These are phyloP conservation scores for Zaprionus lachaisei DNA, from an alignment of 1,140 invertebrate genomes.

Conservation along the genomic window DNA sequence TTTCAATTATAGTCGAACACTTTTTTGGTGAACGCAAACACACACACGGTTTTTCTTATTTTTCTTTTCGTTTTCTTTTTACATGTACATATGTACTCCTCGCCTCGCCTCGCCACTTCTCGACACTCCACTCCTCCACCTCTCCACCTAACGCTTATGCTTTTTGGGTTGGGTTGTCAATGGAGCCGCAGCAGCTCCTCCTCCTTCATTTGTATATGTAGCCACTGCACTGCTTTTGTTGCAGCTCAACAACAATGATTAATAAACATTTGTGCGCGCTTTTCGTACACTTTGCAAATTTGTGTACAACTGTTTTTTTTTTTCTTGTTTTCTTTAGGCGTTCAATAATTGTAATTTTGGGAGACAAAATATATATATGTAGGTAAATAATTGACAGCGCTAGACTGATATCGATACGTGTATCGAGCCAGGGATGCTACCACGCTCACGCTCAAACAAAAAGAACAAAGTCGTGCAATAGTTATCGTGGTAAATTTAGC, in stretches of 20 bases:
- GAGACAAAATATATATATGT: slow-evolving; percentile 58
- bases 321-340: slow-evolving; percentile 25
- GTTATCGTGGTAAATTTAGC: slow-evolving; percentile 13
- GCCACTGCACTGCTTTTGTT: slow-evolving; percentile 40
- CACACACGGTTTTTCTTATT: slow-evolving; percentile 28
- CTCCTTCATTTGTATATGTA: slow-evolving; percentile 51
- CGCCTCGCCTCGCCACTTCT: slow-evolving; percentile 40
- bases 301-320: slow-evolving; percentile 36
- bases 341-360: slow-evolving; percentile 52
- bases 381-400: slow-evolving; percentile 56
- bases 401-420: slow-evolving; percentile 52
- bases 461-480: slow-evolving; percentile 10
- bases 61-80: slow-evolving; percentile 29
- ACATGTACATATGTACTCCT: slow-evolving; percentile 36
- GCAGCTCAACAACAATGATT: slow-evolving; percentile 33
- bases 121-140: neutral
- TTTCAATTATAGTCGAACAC: slow-evolving; percentile 30
- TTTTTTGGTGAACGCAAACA: slow-evolving; percentile 28
- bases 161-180: slow-evolving; percentile 77
- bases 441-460: slow-evolving; percentile 18
- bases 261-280: slow-evolving; percentile 39
- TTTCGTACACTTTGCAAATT: slow-evolving; percentile 42
- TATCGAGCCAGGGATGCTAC: slow-evolving; percentile 46
- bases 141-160: slow-evolving; percentile 46
- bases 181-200: slow-evolving; percentile 54